Base-by-base conservation (phyloP, 2,113 vertebrate genomes). In the Nannobrachium achirus region DNA sequence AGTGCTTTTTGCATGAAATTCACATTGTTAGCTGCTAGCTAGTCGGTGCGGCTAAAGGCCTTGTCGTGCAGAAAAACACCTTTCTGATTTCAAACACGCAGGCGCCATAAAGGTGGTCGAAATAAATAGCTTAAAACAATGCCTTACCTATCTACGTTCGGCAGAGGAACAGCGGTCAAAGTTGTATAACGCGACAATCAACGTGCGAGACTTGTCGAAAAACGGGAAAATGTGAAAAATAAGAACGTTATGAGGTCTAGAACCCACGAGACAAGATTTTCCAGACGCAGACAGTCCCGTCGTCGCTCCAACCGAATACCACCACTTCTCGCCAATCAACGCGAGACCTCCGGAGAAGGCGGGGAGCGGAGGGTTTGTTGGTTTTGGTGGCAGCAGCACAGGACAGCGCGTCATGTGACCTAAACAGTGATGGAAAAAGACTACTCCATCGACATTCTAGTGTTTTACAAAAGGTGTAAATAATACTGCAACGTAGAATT, bases 271-370 rank as follows among this genome's bases (percentile, higher is more conserved):
- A 90, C 88, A 79, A 33, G 75, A 84, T 86, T 86, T 89, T 87
- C n/a, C n/a, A n/a, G n/a, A n/a, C n/a, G n/a, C 85, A 91, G 87
- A 91, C 90, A 74, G 67, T 84, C 82, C 87, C 86, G 86, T 88
- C 85, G 89, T 88, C 88, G 84, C 89, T 84, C 70, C 25, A 33
- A 33, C 25, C 25, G 82, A 90, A 89, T 90, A 89, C 90, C 90
- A 86, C 84, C 88, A 87, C 84, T 75, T 80, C 75, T 75, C 25
- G 0, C 51, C 45, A 88, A 86, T 3, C 63, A 87, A 81, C 86
- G 89, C 89, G 89, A 89, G 81, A 88, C 25, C 6, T 55, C 10
- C 81, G 40, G 8, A 0, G 42, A 33, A 52, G 15, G 19, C 25
- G 10, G 15, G 19, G 10, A 33, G 25, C 6, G 25, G 25, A 33